Evolutionary conservation across 2,888 invertebrate genomes (phyloP), one percentile per base, ranked within the genome.

Genomic region (Macropis europaea): DNA sequence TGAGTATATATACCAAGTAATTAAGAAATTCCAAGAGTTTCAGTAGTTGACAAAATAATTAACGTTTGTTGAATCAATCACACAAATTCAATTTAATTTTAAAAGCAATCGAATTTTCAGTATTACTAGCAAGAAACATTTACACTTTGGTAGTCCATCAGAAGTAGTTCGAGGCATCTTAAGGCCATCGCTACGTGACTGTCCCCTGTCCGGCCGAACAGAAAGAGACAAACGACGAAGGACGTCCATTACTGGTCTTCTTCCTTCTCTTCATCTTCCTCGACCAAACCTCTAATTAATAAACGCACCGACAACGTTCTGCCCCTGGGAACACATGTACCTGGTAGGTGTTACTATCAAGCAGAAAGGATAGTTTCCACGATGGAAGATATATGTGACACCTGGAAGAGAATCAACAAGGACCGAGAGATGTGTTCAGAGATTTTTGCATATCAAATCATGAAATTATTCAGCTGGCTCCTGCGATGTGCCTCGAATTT

Each of bases 201-300:
- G 63, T 74, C 64, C 47, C 48, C 42, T 17, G n/a, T 47, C 36
- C 45, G 57, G 52, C 40, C 26, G 56, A 56, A 4, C 15, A 15
- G 32, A 30, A 24, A 69, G n/a, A 28, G 36, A 47, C 42, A 19
- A 28, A n/a, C n/a, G n/a, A n/a, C n/a, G n/a, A n/a, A n/a, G n/a
- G 34, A 28, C 28, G 19, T 56, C 42, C 30, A 43, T 26, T 9
- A n/a, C 26, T 15, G 15, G 13, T 38, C 15, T 15, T 38, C 13
- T 15, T 13, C 40, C 52, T 30, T 52, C n/a, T 28, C 36, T 28
- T 24, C 34, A 50, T 56, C 59, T 56, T 62, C 28, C 61, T 57
- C 50, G 47, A 24, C n/a, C 84, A 73, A 84, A 86, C 86, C 84
- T 86, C 83, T 86, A 87, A 87, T 87, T 86, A 86, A 87, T 87